Base-by-base conservation (phyloP, 2,888 invertebrate species). In the Rotaria macrura region DNA sequence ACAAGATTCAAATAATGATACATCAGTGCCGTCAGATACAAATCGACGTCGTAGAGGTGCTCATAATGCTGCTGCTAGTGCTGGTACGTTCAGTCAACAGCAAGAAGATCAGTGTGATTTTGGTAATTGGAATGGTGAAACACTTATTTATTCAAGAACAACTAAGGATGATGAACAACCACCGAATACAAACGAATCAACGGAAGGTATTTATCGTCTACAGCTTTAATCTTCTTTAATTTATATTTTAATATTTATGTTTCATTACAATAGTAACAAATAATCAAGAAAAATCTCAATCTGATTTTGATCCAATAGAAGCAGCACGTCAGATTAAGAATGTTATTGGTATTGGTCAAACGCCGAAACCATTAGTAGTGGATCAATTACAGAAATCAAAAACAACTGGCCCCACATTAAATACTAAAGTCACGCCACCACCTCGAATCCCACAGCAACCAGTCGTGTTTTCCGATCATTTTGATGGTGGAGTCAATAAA, bases 301-400 rank as follows among this genome's bases (percentile, higher is more conserved):
- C 34, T 17, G 34, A 65, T 3, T 65, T 65, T 65, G 79, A 79
- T 79, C 43, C 25, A 25, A n/a, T 43, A 40, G 79, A 79, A 43
- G 79, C 79, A 43, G 79, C 40, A 4, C 79, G 79, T 43, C 79
- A 79, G 43, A 79, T 79, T n/a, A 79, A 79, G n/a, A 43, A 79
- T 79, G 79, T 43, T 43, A 79, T 79, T 79, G 79, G 79, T 79
- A 79, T 79, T 43, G 43, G 43, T n/a, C 79, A 79, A n/a, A n/a
- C 40, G n/a, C 43, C 79, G 25, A 40, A 40, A 79, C 25, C 40
- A 40, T 43, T 20, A 14, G n/a, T n/a, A 79, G 0, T 43, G 5
- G 43, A 79, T 43, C 79, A 79, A 79, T 43, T 43, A 43, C 79
- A 79, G 25, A 40, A 79, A 79, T 43, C 25, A 4, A 40, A 79